A percentile compares a stretch with the other conserved stretches of the same genome.
Evolutionary conservation across 2,888 invertebrate species (phyloP).

Genomic region (Limnephilus lunatus): DNA sequence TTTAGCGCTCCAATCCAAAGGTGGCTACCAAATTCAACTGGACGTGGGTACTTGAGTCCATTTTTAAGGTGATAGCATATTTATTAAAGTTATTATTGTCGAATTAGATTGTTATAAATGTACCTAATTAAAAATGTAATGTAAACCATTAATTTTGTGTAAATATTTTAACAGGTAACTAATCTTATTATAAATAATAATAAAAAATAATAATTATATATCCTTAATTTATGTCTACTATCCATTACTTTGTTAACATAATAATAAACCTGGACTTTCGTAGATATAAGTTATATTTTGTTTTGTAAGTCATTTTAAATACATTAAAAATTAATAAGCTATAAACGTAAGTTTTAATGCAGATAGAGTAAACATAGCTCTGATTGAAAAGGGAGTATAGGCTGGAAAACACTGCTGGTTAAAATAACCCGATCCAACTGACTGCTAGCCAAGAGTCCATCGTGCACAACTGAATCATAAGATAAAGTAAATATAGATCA

Average conservation of each 20-base stretch:
- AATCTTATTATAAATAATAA: no score
- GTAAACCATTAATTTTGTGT: background rate
- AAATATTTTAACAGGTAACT: background rate
- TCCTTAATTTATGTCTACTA: background rate
- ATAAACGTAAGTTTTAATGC: background rate
- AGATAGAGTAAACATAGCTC: background rate
- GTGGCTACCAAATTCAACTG: background rate
- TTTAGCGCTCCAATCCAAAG: background rate
- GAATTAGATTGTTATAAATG: background rate
- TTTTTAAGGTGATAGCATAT: background rate
- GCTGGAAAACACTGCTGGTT: background rate
- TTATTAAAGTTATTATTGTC: background rate
- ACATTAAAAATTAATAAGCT: background rate
- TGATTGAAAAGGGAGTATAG: background rate
- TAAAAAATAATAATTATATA: background rate
- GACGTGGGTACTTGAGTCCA: no score
- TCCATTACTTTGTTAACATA: background rate
- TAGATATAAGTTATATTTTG: background rate
- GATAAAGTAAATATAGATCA: background rate
- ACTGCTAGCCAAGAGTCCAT: background rate
- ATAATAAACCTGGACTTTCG: background rate
- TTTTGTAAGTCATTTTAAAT: background rate
- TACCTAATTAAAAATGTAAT: background rate
- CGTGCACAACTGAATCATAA: background rate
- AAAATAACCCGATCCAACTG: background rate